These are phyloP conservation scores for Brassicogethes aeneus DNA, from an alignment of 2,888 invertebrate species.

Conservation along the genomic window DNA sequence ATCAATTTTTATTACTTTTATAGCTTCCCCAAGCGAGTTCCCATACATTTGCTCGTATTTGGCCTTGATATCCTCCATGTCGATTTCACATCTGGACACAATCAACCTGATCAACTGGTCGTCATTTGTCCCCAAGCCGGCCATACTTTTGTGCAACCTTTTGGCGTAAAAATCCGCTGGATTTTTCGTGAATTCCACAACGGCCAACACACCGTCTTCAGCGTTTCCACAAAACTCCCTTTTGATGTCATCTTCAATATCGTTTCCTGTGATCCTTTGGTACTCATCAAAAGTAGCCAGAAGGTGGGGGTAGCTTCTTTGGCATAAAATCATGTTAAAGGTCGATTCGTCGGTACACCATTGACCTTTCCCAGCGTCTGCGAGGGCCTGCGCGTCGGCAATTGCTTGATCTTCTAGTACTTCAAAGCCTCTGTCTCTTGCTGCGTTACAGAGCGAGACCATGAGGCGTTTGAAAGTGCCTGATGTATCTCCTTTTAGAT, in stretches of 20 bases:
- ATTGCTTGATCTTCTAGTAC: slow-evolving; percentile 64
- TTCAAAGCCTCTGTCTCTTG: slow-evolving; percentile 70
- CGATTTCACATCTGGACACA: slow-evolving; percentile 75
- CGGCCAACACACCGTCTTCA: slow-evolving; percentile 70
- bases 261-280: slow-evolving; percentile 63
- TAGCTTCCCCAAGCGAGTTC: slow-evolving; percentile 68
- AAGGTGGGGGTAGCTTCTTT: slow-evolving; percentile 63
- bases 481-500: slow-evolving; percentile 79
- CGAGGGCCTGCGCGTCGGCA: slow-evolving; percentile 71
- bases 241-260: slow-evolving; percentile 70
- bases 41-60: slow-evolving; percentile 68
- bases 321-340: slow-evolving; percentile 77
- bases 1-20: slow-evolving; percentile 64
- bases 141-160: slow-evolving; percentile 79
- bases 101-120: slow-evolving; percentile 75
- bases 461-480: slow-evolving; percentile 86
- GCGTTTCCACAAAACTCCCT: slow-evolving; percentile 78
- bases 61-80: slow-evolving; percentile 75
- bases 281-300: slow-evolving; percentile 45
- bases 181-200: slow-evolving; percentile 72
- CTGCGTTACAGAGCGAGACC: slow-evolving; percentile 74
- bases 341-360: slow-evolving; percentile 80
- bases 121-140: slow-evolving; percentile 84
- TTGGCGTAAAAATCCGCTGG: slow-evolving; percentile 79
- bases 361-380: slow-evolving; percentile 59